Percentiles rank a stretch among this genome's conserved stretches.
Evolutionary conservation across 2,797 vertebrate genomes (phyloP).

Genomic region (Hylomyscus alleni): DNA sequence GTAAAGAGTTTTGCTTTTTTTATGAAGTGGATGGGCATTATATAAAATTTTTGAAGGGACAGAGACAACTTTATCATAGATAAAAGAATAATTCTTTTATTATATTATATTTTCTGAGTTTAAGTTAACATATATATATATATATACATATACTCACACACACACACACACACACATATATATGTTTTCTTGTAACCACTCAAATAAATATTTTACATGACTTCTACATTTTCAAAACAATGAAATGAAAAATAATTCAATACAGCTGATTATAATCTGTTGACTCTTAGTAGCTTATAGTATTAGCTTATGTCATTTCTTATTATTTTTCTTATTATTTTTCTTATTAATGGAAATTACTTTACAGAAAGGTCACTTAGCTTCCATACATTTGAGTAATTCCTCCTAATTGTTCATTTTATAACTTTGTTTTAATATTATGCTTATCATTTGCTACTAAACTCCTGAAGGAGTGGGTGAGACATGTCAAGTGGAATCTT

Average conservation of each 20-base stretch:
- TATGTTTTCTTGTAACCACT: slow-evolving; percentile 12
- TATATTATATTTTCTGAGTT: slow-evolving; percentile 6
- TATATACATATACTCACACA: too few species aligned
- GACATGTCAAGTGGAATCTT: neutral
- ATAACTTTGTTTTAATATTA: neutral
- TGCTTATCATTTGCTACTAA: neutral
- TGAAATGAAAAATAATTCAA: neutral
- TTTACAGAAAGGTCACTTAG: slow-evolving; percentile 7
- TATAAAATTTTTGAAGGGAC: neutral
- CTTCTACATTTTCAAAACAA: slow-evolving; percentile 14
- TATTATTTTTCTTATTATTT: slow-evolving; percentile 18
- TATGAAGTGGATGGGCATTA: neutral
- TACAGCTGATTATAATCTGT: neutral
- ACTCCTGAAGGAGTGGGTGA: neutral
- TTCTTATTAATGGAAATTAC: slow-evolving; percentile 21
- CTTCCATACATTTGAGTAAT: neutral
- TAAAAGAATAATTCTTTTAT: slow-evolving; percentile 31
- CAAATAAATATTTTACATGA: slow-evolving; percentile 52
- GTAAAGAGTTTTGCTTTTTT: neutral
- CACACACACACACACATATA: too few species aligned
- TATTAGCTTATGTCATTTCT: slow-evolving; percentile 19
- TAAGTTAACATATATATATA: neutral
- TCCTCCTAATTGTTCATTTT: slow-evolving; percentile 12
- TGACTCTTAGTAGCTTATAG: neutral
- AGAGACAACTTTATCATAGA: neutral